phyloP scores from a whole-genome alignment of 2,113 vertebrate species.

The Triplophysa rosa region DNA sequence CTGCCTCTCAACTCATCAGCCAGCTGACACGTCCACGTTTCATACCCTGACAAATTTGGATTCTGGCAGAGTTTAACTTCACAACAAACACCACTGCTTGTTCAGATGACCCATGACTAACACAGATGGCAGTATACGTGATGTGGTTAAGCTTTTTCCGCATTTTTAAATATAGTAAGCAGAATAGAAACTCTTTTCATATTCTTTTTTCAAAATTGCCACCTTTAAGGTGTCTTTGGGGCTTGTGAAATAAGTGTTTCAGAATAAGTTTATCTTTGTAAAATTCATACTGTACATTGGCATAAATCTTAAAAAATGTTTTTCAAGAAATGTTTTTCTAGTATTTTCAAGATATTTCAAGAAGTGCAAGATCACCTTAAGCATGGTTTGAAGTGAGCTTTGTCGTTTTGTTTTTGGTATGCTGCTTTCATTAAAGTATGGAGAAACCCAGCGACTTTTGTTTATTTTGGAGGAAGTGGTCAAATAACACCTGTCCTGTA shows the following conservation, averaged over 20 bases:
- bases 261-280: too few species aligned
- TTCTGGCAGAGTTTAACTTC: conserved; percentile 1
- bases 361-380: not conserved
- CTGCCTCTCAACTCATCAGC: conserved; percentile 7
- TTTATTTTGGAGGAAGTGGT: conserved; percentile 30
- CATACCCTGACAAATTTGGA: not conserved
- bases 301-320: too few species aligned
- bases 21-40: not conserved
- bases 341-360: not conserved
- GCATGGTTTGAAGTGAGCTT: not conserved
- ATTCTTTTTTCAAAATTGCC: too few species aligned
- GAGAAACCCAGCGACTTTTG: not conserved
- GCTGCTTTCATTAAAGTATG: not conserved
- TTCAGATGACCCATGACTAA: not conserved
- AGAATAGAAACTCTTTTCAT: too few species aligned
- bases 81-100: not conserved
- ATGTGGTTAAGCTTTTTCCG: not conserved
- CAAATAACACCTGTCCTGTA: conserved; percentile 1
- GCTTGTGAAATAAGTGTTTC: too few species aligned
- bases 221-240: too few species aligned
- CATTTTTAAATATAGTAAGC: too few species aligned
- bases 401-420: not conserved
- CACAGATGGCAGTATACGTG: not conserved
- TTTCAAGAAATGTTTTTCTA: too few species aligned
- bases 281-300: too few species aligned